Percentiles rank a stretch among this genome's conserved stretches.
Evolutionary conservation across 2,888 invertebrate species (phyloP).

Genomic region (Pseudococcus longispinus): DNA sequence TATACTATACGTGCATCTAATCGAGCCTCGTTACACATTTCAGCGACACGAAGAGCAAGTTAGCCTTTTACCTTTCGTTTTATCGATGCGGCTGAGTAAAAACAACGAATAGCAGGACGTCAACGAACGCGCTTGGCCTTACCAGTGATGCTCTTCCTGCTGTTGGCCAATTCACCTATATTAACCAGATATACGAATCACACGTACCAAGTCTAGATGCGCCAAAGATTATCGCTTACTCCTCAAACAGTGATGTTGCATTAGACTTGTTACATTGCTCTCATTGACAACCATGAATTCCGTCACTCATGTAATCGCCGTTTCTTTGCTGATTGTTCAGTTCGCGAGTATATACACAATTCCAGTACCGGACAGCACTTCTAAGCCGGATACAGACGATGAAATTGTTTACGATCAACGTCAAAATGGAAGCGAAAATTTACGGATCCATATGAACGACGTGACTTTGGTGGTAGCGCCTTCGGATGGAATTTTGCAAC

Average conservation of each 20-base stretch:
- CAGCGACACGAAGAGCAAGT: background rate
- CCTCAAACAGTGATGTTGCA: constrained; percentile 50
- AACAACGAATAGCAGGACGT: constrained; percentile 49
- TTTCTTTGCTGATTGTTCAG: constrained; percentile 46
- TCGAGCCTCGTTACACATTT: background rate
- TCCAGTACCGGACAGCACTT: constrained; percentile 43
- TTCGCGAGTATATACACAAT: constrained; percentile 50
- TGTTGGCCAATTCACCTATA: constrained; percentile 56
- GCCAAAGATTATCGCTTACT: constrained; percentile 38
- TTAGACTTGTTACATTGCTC: constrained; percentile 39
- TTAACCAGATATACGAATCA: constrained; percentile 52
- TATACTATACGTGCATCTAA: background rate
- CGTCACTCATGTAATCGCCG: constrained; percentile 45
- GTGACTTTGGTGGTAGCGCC: constrained; percentile 73
- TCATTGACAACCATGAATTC: constrained; percentile 47
- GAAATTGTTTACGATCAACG: constrained; percentile 71
- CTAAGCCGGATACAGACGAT: constrained; percentile 54
- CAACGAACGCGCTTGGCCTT: constrained; percentile 56
- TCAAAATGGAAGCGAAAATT: constrained; percentile 80
- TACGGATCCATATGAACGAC: constrained; percentile 73
- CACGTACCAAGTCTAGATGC: constrained; percentile 51
- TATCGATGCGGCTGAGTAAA: background rate
- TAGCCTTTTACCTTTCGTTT: constrained; percentile 23
- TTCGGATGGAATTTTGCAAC: constrained; percentile 66
- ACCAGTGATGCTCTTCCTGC: constrained; percentile 51